A percentile compares a stretch with the other conserved stretches of the same genome.
phyloP scores from a whole-genome alignment of 2,797 vertebrate genomes.

The Chelon auratus region DNA sequence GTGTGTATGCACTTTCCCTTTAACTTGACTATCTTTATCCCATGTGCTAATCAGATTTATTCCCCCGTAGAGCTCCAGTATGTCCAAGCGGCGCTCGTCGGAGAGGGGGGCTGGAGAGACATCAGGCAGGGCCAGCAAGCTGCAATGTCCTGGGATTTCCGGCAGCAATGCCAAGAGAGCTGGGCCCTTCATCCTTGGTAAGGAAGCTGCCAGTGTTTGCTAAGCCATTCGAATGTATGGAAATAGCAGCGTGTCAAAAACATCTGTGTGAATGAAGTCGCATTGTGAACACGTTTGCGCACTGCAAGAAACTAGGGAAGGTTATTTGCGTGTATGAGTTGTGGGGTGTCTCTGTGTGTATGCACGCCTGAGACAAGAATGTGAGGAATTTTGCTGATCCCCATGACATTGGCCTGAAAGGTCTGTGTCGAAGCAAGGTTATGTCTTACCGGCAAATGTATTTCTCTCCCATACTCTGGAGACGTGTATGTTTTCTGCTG shows the following conservation, averaged over 20 bases:
- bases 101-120: slow-evolving; percentile 97
- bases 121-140: slow-evolving; percentile 91
- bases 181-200: slow-evolving; percentile 97
- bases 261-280: slow-evolving; percentile 10
- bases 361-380: slow-evolving; percentile 75
- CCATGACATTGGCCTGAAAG: slow-evolving; percentile 60
- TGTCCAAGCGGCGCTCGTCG: slow-evolving; percentile 95
- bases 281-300: slow-evolving; percentile 1
- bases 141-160: slow-evolving; percentile 93
- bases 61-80: slow-evolving; percentile 85
- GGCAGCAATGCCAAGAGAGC: slow-evolving; percentile 97
- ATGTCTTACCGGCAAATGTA: slow-evolving; percentile 38
- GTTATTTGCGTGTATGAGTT: slow-evolving; percentile 25
- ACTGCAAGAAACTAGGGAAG: slow-evolving; percentile 19
- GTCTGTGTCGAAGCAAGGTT: slow-evolving; percentile 38
- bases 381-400: slow-evolving; percentile 78
- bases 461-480: slow-evolving; percentile 25
- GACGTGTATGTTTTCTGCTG: slow-evolving; percentile 28
- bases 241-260: background rate
- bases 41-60: slow-evolving; percentile 65
- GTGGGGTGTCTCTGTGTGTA: slow-evolving; percentile 46
- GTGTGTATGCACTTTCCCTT: slow-evolving; percentile 43
- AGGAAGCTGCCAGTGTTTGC: slow-evolving; percentile 55
- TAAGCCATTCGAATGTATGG: background rate
- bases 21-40: slow-evolving; percentile 56